Percentiles rank a stretch among this genome's conserved stretches.
Evolutionary conservation across 2,888 invertebrate species (phyloP).

Genomic region (Tanypteryx hageni): DNA sequence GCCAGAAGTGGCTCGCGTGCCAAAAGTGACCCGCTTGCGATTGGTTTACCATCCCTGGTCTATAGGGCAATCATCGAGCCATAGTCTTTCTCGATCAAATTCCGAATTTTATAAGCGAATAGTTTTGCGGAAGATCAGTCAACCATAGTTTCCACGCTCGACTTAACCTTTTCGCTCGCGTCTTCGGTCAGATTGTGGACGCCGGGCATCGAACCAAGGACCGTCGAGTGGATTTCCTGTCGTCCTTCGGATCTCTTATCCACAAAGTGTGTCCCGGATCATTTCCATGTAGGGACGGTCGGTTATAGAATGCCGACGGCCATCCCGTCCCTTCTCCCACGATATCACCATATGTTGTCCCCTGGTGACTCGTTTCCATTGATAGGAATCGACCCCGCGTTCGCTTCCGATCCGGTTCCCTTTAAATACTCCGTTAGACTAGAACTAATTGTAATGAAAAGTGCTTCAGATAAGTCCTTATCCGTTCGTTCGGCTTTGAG

Average conservation of each 20-base stretch:
- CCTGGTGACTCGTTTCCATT: neutral
- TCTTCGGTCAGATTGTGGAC: neutral
- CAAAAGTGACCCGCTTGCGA: no score
- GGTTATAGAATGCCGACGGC: neutral
- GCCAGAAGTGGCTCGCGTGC: no score
- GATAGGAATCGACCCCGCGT: neutral
- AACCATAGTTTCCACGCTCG: neutral
- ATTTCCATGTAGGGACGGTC: neutral
- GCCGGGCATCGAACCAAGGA: neutral
- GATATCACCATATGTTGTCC: neutral
- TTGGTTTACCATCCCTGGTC: no score
- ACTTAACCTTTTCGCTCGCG: neutral
- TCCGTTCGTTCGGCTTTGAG: no score
- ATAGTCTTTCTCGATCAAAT: neutral
- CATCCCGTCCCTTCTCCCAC: conserved; percentile 7
- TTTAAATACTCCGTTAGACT: neutral
- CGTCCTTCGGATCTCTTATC: conserved; percentile 25
- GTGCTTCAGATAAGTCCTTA: no score
- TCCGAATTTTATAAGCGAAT: neutral
- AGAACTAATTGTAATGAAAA: no score
- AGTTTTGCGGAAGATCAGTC: neutral
- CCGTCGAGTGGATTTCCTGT: neutral
- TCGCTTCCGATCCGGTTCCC: neutral
- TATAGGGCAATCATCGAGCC: no score
- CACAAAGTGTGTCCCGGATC: neutral